These are phyloP conservation scores for Pseudococcus longispinus DNA, from an alignment of 2,888 invertebrate genomes.

Conservation along the genomic window DNA sequence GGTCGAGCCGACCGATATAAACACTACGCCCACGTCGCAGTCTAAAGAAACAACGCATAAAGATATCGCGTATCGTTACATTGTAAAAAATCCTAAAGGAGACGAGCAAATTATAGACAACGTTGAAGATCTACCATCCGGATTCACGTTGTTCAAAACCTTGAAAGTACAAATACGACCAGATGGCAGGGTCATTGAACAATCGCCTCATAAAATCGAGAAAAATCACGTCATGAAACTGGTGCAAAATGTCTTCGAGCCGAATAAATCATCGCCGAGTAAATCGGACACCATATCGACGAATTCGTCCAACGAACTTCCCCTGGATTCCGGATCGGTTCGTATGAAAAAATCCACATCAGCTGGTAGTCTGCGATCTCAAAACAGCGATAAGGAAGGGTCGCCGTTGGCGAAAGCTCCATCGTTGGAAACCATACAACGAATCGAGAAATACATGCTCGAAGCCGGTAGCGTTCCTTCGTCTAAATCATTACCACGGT, in stretches of 20 bases:
- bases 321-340: neutral
- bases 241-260: conserved; percentile 4
- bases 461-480: neutral
- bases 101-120: conserved; percentile 22
- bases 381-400: neutral
- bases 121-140: neutral
- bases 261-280: neutral
- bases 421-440: conserved; percentile 6
- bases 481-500: neutral
- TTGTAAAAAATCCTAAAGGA: conserved; percentile 10
- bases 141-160: conserved; percentile 11
- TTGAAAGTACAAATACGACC: neutral
- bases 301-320: neutral
- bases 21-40: neutral
- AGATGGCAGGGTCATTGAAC: conserved; percentile 10
- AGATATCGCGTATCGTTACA: neutral
- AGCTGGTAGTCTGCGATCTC: neutral
- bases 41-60: neutral
- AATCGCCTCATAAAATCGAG: neutral
- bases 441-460: neutral
- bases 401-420: neutral
- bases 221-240: neutral
- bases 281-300: neutral
- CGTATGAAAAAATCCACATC: neutral
- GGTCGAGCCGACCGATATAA: neutral